Percentiles rank a stretch among this genome's conserved stretches.
phyloP scores from a whole-genome alignment of 92 coral and sea anemone genomes.

The Plumapathes pennacea region DNA sequence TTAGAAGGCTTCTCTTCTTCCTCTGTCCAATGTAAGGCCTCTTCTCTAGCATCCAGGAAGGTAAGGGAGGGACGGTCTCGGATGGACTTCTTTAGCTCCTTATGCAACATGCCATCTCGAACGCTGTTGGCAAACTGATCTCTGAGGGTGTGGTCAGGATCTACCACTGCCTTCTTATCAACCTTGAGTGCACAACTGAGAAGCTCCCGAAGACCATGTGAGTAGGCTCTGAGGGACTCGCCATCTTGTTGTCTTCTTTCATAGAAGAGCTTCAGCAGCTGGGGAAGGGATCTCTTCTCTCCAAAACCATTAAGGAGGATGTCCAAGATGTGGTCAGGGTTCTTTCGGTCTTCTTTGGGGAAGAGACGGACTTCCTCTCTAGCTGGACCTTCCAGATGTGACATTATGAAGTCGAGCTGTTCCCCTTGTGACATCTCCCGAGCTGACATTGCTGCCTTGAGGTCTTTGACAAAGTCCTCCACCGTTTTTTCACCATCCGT shows the following conservation, averaged over 20 bases:
- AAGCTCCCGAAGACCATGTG: conserved; percentile 20
- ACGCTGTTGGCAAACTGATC: conserved; percentile 16
- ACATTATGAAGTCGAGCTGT: conserved; percentile 19
- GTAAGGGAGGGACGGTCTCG: background rate
- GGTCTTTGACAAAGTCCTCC: conserved; percentile 25
- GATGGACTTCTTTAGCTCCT: conserved; percentile 12
- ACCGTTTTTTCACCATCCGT: conserved; percentile 9
- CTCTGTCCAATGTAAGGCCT: conserved; percentile 17
- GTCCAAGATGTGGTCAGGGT: no score
- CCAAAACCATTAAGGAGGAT: no score
- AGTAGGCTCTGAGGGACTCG: conserved; percentile 8
- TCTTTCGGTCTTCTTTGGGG: no score
- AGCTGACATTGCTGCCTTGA: conserved; percentile 11
- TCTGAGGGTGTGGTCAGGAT: background rate
- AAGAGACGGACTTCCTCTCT: conserved; percentile 43
- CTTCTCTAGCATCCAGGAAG: conserved; percentile 7
- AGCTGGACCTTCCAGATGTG: conserved; percentile 24
- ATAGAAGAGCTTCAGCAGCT: conserved; percentile 23
- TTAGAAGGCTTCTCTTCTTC: no score
- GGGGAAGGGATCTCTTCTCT: conserved; percentile 22
- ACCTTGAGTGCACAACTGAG: background rate
- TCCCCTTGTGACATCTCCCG: conserved; percentile 11
- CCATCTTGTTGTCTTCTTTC: conserved; percentile 18
- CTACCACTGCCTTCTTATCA: background rate
- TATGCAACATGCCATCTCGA: background rate